phyloP scores from a whole-genome alignment of 2,113 vertebrate genomes.

The Gasterosteus nipponicus region DNA sequence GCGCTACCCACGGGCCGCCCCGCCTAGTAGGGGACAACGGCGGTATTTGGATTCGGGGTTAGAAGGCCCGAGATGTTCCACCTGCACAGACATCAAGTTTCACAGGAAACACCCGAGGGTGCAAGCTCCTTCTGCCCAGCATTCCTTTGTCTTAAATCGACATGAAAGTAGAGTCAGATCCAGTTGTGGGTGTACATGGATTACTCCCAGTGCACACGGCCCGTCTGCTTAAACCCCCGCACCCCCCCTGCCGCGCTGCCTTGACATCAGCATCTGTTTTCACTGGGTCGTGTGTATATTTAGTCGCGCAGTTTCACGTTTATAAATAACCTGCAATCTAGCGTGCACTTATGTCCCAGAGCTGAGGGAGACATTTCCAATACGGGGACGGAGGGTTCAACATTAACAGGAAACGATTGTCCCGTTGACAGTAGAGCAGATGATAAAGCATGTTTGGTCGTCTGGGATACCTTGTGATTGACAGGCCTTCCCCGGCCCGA shows the following conservation, averaged over 20 bases:
- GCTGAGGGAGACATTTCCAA: neutral
- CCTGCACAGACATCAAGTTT: conserved; percentile 17
- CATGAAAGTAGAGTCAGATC: conserved; percentile 16
- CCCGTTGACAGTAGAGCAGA: too few species aligned
- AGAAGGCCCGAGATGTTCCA: neutral
- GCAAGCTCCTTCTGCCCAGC: neutral
- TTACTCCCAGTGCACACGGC: neutral
- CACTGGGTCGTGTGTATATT: conserved; percentile 52
- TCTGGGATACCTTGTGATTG: too few species aligned
- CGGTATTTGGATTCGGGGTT: conserved; percentile 10
- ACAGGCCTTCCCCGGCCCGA: too few species aligned
- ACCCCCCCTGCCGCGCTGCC: conserved; percentile 4
- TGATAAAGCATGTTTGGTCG: too few species aligned
- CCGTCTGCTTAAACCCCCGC: neutral
- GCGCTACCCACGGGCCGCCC: neutral
- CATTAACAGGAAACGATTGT: neutral
- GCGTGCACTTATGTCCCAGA: neutral
- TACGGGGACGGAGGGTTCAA: neutral
- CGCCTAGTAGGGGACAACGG: conserved; percentile 15
- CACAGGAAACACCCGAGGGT: conserved; percentile 37
- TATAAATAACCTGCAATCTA: conserved; percentile 63
- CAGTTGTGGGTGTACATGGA: neutral
- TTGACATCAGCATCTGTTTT: conserved; percentile 49
- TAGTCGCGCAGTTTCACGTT: conserved; percentile 53
- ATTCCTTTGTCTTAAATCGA: neutral